Conservation (phyloP, 2,888 invertebrate species). For the Chirona hameri region DNA sequence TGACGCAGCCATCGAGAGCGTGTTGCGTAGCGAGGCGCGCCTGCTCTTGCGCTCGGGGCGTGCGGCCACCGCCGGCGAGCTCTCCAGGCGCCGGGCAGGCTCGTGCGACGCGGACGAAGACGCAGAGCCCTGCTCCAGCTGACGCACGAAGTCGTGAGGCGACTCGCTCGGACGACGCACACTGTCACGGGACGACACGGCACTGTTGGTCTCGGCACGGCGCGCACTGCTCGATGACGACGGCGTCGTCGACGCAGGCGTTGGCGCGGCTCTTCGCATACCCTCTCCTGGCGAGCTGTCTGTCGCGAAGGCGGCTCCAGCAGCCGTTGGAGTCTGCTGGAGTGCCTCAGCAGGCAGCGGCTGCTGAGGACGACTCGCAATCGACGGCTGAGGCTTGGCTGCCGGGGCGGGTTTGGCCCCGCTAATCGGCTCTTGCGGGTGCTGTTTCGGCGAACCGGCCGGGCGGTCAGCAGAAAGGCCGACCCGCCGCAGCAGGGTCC, state of each 20-base stretch:
- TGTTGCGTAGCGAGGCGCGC: background rate
- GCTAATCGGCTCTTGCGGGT: background rate
- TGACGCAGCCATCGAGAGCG: slow-evolving; percentile 22
- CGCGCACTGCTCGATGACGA: too few relatives aligned
- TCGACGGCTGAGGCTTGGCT: background rate
- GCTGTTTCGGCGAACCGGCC: background rate
- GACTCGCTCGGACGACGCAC: too few relatives aligned
- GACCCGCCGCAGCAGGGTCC: background rate
- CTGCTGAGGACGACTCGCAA: background rate
- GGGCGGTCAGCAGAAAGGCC: background rate
- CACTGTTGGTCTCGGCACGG: too few relatives aligned
- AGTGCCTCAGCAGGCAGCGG: background rate
- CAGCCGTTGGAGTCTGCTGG: too few relatives aligned
- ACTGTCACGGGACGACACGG: too few relatives aligned
- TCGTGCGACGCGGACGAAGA: background rate
- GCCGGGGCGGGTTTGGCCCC: background rate
- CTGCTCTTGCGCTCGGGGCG: background rate
- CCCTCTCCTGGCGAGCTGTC: background rate
- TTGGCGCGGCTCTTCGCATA: too few relatives aligned
- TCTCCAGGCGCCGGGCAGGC: background rate
- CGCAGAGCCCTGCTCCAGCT: too few relatives aligned
- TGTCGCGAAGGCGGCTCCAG: too few relatives aligned
- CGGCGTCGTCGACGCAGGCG: background rate
- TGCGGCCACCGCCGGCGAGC: background rate
- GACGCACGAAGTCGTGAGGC: too few relatives aligned